Conservation (phyloP, 30 jellyfish, hydroid and myxozoan species). For the Aurelia aurita complex sp. Pacific region DNA sequence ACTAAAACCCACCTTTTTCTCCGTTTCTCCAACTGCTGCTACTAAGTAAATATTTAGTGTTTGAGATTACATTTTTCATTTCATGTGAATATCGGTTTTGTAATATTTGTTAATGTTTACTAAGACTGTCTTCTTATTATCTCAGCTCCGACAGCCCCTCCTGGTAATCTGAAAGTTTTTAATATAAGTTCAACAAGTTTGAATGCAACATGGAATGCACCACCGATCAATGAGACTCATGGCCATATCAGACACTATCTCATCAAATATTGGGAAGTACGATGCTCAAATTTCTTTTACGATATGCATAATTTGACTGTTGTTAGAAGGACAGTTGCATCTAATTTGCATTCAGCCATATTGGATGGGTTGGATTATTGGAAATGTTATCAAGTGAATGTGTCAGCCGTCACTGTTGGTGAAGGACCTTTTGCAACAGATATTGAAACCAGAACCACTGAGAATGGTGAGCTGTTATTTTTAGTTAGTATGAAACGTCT, state of each 20-base stretch:
- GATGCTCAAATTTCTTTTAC: background rate
- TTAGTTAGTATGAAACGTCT: too few species aligned
- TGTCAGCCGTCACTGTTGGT: background rate
- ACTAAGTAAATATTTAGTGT: too few species aligned
- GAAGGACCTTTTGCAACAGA: background rate
- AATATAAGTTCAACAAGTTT: conserved; percentile 11
- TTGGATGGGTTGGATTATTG: background rate
- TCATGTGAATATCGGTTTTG: too few species aligned
- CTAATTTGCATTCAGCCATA: background rate
- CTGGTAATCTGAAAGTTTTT: background rate
- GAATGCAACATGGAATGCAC: conserved; percentile 7
- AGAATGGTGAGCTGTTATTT: too few species aligned
- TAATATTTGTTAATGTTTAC: too few species aligned
- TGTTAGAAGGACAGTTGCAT: background rate
- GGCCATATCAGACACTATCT: conserved; percentile 2
- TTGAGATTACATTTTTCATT: background rate
- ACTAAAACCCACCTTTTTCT: too few species aligned
- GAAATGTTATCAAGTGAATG: conserved; percentile 6
- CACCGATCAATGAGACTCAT: background rate
- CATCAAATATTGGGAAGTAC: background rate
- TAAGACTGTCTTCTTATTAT: background rate
- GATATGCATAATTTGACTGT: background rate
- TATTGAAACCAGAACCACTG: too few species aligned
- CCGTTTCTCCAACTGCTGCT: too few species aligned
- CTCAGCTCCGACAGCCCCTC: conserved; percentile 26